Base-by-base conservation (phyloP, 2,888 invertebrate species). In the Zaprionus bogoriensis region DNA sequence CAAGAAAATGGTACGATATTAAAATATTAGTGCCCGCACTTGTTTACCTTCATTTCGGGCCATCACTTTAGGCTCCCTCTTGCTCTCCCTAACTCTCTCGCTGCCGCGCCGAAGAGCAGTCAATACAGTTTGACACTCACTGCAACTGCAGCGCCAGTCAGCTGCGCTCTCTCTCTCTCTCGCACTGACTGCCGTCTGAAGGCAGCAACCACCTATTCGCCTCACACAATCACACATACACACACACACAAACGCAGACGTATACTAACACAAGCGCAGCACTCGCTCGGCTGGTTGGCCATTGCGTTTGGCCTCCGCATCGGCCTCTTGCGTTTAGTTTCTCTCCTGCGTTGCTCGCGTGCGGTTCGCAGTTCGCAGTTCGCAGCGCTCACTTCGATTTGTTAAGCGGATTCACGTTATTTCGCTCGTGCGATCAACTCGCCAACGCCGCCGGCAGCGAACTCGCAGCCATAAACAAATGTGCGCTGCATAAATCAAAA, bases 331-430 rank as follows among this genome's bases (percentile, higher is more conserved):
- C 59, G 52, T 20, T 61, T 82, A 76, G 87, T 79, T 50, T 66
- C 65, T 79, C 76, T 59, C 62, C 67, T 67, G 67, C 62, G 70
- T 57, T 83, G 60, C 62, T 64, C 54, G 77, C 68, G 76, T 86
- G 51, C 79, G 83, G 83, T 85, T 67, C 80, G 77, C 48, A 52
- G 59, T 68, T 44, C 44, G 52, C 46, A 23, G 60, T 41, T 48
- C 39, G 61, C 39, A 32, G 6, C 10, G 60, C 45, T 41, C 38
- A 32, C 42, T n/a, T 45, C 4, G 23, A 48, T 53, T 54, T 23
- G 50, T 46, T 46, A 6, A 10, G 14, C 14, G 25, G 19, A 48
- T 69, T 17, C 27, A 39, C 48, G 58, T 54, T 47, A 54, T 41
- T 45, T n/a, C 42, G 71, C 32, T 28, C 23, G 39, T 30, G 53